Evolutionary conservation across 2,888 invertebrate genomes (phyloP), one percentile per base, ranked within the genome.

Genomic region (Amorpha juglandis): DNA sequence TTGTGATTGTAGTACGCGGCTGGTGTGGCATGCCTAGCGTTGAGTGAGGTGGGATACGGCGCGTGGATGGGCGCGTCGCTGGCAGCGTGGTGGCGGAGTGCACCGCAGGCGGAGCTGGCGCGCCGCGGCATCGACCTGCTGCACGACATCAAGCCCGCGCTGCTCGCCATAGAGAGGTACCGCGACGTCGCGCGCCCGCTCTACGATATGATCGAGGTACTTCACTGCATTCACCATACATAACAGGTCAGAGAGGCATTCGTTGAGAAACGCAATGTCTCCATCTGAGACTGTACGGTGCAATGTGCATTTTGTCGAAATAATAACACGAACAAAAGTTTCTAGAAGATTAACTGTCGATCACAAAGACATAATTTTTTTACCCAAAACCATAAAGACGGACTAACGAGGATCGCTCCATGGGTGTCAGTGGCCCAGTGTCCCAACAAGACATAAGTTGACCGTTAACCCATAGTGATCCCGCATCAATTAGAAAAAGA

Each of bases 61-160:
- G 90, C 90, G 75, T 92, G 92, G 92, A 88, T 92, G 91, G 87
- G 80, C 71, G 84, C 85, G 55, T 90, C 92, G 74, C 85, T 92
- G 82, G 84, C 80, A 78, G 84, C 83, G 71, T 92, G 92, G 92
- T 92, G 92, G 92, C 87, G 88, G 74, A 62, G 69, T 67, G 87
- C 91, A 55, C 92, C 92, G 71, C 86, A 89, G 82, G 92, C 92
- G 19, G 89, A 87, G 84, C 89, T 92, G 74, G 92, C 90, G 80
- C 90, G 92, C 63, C 87, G 82, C 75, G 90, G 87, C 70, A 71
- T 89, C 51, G 90, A 91, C 84, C 82, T 91, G 75, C 76, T 92
- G 86, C 91, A 91, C 82, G 92, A 92, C 83, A 75, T 92, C 75
- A 90, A 90, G 86, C 91, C 92, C 64, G 90, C 90, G 77, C 85